A percentile compares a stretch with the other conserved stretches of the same genome.
Evolutionary conservation across 2,113 vertebrate genomes (phyloP).

Genomic region (Hyaena hyaena): DNA sequence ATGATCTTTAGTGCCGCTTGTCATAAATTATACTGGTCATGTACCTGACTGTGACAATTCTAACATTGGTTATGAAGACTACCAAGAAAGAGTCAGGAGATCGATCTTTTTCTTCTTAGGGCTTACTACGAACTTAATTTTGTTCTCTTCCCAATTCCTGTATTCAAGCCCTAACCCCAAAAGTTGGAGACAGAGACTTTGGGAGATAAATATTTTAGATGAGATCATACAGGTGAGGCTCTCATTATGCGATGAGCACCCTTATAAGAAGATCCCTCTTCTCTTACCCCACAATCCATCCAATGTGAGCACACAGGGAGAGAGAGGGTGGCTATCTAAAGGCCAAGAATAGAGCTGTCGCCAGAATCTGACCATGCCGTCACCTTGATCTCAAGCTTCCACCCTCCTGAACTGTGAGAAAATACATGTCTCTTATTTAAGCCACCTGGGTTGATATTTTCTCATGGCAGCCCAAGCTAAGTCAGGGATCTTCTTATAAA

Average conservation of each 20-base stretch:
- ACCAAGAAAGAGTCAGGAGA: background rate
- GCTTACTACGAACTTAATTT: background rate
- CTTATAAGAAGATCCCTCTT: background rate
- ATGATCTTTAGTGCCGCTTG: background rate
- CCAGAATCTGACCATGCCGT: background rate
- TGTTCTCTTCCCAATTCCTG: background rate
- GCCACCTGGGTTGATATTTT: background rate
- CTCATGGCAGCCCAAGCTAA: background rate
- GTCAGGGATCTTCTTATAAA: background rate
- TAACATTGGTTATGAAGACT: background rate
- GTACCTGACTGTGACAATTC: background rate
- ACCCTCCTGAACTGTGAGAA: background rate
- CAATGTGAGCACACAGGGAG: background rate
- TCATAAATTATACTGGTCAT: background rate
- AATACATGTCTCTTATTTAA: background rate
- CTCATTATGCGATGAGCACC: background rate
- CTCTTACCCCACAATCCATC: background rate
- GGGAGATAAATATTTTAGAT: background rate
- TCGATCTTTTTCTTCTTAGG: background rate
- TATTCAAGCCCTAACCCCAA: background rate
- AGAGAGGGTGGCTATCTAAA: background rate
- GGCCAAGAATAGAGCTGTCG: background rate
- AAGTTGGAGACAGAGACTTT: background rate
- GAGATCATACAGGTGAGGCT: background rate
- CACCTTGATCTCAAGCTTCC: background rate